These are phyloP conservation scores for Amazonetta brasiliensis DNA, from an alignment of 2,797 vertebrate species.

Conservation along the genomic window DNA sequence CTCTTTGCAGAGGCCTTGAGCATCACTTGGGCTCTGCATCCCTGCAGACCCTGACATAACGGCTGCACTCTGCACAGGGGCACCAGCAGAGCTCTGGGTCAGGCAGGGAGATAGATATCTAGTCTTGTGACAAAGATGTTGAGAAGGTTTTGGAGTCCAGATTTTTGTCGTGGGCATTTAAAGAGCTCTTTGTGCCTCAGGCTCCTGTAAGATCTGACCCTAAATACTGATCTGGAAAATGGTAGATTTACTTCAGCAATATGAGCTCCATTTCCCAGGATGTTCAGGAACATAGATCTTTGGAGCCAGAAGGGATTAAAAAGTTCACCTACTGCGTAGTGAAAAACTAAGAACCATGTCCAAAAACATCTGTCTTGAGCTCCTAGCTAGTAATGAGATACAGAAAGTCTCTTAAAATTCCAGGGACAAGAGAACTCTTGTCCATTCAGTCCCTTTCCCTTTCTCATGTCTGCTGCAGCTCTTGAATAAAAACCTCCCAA, in stretches of 20 bases:
- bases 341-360: conserved; percentile 22
- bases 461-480: neutral
- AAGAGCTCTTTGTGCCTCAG: neutral
- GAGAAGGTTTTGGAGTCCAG: neutral
- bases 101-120: neutral
- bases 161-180: neutral
- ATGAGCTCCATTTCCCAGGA: neutral
- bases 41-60: fast-evolving
- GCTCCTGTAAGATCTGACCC: neutral
- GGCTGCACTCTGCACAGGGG: neutral
- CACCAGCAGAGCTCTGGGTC: neutral
- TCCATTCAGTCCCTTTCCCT: neutral
- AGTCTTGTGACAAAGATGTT: neutral
- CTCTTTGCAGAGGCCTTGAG: neutral
- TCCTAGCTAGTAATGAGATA: neutral
- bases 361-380: neutral
- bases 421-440: neutral
- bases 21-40: neutral
- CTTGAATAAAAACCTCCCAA: conserved; percentile 24
- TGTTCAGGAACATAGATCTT: conserved; percentile 10
- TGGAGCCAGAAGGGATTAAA: conserved; percentile 35
- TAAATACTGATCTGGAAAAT: conserved; percentile 27
- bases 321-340: neutral
- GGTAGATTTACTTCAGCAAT: conserved; percentile 27
- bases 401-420: neutral